Base-by-base conservation (phyloP, 2,113 vertebrate genomes). In the Triplophysa tibetana region DNA sequence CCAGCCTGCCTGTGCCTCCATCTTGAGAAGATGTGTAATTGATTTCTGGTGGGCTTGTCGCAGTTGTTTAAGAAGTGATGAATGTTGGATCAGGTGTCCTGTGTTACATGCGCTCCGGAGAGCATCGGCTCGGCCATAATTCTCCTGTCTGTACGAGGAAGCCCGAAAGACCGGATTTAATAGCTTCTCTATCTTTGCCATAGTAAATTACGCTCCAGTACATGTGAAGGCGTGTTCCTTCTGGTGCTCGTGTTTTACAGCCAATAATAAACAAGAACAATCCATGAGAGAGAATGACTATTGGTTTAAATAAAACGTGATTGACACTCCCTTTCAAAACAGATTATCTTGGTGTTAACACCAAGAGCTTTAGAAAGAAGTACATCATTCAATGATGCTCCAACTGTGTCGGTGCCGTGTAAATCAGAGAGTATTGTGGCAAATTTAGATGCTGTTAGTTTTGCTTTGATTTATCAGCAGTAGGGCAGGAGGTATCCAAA, bases 1-100 rank as follows among this genome's bases (percentile, higher is more conserved):
- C 54, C 52, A 12, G 16, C 63, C 50, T 21, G 45, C 52, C 63
- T 48, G 54, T 17, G 63, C 68, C 64, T 81, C 79, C 72, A 76
- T 75, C 26, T 66, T 81, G 79, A 81, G 72, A 68, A 64, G 79
- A 56, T 77, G 61, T 69, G 64, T 81, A 78, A 78, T 81, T 84
- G 79, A 84, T 78, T 84, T 78, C 61, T 74, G 56, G 24, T 63
- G n/a, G 45, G 21, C 56, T 72, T 84, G 75, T 61, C 75, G 80
- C 75, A 75, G 75, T 81, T 78, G 64, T 78, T 81, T 61, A 56
- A 78, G 79, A 80, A 81, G 82, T 84, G 79, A 84, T 81, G 75
- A 78, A 81, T 81, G 83, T 78, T 78, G 80, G 73, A 81, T 74
- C 68, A 78, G 78, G 73, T 68, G 64, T 70, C 70, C 29, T 68